A percentile compares a stretch with the other conserved stretches of the same genome.
These are phyloP conservation scores for Girardinichthys multiradiatus DNA, from an alignment of 2,113 vertebrate genomes.

Conservation along the genomic window DNA sequence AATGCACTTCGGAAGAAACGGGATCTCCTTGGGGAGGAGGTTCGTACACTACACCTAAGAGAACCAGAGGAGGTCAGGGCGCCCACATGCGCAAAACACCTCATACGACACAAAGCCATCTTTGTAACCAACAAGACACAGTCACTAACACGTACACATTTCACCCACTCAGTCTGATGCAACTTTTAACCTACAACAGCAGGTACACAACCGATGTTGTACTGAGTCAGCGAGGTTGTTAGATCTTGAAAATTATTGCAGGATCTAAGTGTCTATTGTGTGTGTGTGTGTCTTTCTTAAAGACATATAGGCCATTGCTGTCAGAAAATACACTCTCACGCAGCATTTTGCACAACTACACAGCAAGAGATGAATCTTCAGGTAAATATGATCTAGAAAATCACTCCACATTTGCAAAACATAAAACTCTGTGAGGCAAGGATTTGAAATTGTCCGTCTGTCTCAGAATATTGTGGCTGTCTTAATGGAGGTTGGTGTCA, in stretches of 20 bases:
- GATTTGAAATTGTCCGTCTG: constrained; percentile 34
- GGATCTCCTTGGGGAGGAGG: constrained; percentile 95
- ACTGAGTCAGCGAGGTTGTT: constrained; percentile 23
- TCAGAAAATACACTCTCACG: constrained; percentile 68
- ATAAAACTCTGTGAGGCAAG: not conserved
- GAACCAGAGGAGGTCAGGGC: constrained; percentile 78
- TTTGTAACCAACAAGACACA: constrained; percentile 68
- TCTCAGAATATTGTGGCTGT: constrained; percentile 85
- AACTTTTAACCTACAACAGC: constrained; percentile 45
- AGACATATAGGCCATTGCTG: constrained; percentile 71
- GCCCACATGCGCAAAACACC: constrained; percentile 75
- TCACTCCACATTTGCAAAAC: not conserved
- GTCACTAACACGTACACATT: constrained; percentile 52
- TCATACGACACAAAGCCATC: constrained; percentile 72
- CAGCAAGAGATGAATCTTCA: constrained; percentile 75
- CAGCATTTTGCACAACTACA: constrained; percentile 75
- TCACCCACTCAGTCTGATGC: constrained; percentile 54
- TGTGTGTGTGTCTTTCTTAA: not conserved
- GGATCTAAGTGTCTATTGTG: constrained; percentile 33
- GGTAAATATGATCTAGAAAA: constrained; percentile 53
- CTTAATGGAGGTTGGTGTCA: constrained; percentile 97
- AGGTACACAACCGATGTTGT: constrained; percentile 11
- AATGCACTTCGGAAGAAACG: constrained; percentile 96
- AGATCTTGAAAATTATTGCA: constrained; percentile 4
- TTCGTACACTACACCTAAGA: constrained; percentile 92